A percentile compares a stretch with the other conserved stretches of the same genome.
Conservation (phyloP, 37 sponge, comb jelly and placozoan genomes). For the Dysidea cf. avara region DNA sequence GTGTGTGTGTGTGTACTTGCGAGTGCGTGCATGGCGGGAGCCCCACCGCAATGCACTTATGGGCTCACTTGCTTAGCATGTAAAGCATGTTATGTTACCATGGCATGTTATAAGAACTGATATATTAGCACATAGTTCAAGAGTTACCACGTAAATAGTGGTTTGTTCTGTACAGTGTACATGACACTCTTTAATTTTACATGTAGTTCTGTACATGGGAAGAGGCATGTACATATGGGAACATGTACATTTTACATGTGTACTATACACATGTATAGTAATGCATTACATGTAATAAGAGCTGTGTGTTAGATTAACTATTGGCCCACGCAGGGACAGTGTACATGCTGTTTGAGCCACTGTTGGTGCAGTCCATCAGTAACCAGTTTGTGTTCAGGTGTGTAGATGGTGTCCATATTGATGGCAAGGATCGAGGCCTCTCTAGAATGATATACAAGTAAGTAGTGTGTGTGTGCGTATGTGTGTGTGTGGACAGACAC, state of each 20-base stretch:
- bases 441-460: constrained; percentile 68
- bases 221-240: not conserved
- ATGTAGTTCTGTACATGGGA: no score
- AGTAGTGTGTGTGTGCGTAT: constrained; percentile 3
- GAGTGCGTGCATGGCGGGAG: no score
- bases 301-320: not conserved
- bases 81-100: no score
- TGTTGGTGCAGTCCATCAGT: constrained; percentile 61
- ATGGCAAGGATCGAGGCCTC: constrained; percentile 64
- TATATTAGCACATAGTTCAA: no score
- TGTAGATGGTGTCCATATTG: constrained; percentile 72
- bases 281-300: not conserved
- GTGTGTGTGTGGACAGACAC: not conserved
- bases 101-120: no score
- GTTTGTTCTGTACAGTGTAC: no score
- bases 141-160: no score
- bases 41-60: no score
- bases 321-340: constrained; percentile 27
- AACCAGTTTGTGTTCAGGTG: constrained; percentile 78
- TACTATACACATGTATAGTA: no score
- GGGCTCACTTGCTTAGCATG: no score
- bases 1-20: no score
- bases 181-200: no score
- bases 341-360: constrained; percentile 50
- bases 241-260: not conserved